These are phyloP conservation scores for Macrosiphum euphorbiae DNA, from an alignment of 2,888 invertebrate species.

Conservation along the genomic window DNA sequence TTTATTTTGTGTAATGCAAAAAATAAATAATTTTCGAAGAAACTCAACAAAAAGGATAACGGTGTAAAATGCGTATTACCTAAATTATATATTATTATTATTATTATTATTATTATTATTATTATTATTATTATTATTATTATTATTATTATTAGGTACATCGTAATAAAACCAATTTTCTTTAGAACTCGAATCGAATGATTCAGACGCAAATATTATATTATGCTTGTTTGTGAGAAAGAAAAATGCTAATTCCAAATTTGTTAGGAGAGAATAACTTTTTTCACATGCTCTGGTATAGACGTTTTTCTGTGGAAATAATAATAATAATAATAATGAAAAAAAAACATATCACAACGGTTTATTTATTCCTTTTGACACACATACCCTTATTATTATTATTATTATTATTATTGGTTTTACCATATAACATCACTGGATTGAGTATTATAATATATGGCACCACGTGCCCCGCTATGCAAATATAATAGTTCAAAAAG, in stretches of 20 bases:
- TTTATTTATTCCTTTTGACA: neutral
- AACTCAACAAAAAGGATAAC: neutral
- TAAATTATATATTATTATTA: neutral
- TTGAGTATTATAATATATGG: neutral
- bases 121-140: too few relatives aligned
- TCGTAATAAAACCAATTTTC: neutral
- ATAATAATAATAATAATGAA: neutral
- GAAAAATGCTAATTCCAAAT: neutral
- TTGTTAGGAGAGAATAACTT: neutral
- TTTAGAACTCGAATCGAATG: neutral
- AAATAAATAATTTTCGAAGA: neutral
- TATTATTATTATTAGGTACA: neutral
- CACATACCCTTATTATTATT: neutral
- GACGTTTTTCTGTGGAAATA: neutral
- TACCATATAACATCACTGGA: neutral
- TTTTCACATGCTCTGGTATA: neutral
- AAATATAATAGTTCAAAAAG: neutral
- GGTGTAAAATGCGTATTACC: neutral
- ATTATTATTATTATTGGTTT: neutral
- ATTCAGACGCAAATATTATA: neutral
- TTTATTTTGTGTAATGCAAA: neutral
- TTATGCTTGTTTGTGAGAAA: neutral
- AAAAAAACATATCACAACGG: neutral
- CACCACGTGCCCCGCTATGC: neutral
- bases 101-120: too few relatives aligned